phyloP scores from a whole-genome alignment of 2,113 vertebrate genomes.

The Heloderma charlesbogerti region DNA sequence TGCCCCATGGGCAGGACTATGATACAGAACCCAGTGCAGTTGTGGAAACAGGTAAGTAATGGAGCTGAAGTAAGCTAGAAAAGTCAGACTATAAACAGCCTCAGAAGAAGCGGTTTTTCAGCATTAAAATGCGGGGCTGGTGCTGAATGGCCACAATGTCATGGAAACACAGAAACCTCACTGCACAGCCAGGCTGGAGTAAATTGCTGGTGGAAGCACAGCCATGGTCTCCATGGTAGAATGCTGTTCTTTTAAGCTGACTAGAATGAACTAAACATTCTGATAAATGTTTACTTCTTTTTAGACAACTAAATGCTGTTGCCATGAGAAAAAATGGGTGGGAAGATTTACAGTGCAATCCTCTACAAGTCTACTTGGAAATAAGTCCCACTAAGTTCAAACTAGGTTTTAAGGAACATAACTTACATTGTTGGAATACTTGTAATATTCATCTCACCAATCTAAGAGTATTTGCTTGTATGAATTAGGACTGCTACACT shows the following conservation, averaged over 20 bases:
- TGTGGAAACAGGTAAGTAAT: no score
- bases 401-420: not conserved
- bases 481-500: not conserved
- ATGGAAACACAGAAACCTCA: no score
- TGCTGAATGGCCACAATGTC: no score
- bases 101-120: no score
- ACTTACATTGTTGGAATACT: not conserved
- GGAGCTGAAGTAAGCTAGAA: no score
- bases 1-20: no score
- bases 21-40: no score
- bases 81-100: no score
- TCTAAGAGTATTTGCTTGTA: not conserved
- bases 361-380: not conserved
- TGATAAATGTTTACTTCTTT: constrained; percentile 20
- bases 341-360: not conserved
- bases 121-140: no score
- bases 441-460: not conserved
- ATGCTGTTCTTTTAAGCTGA: not conserved
- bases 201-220: no score
- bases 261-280: constrained; percentile 20
- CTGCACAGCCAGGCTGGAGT: no score
- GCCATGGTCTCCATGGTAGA: not conserved
- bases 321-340: not conserved
- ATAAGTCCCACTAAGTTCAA: not conserved
- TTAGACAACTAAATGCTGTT: constrained; percentile 6